Evolutionary conservation across 2,113 vertebrate species (phyloP).

Genomic region (Ursus arctos): DNA sequence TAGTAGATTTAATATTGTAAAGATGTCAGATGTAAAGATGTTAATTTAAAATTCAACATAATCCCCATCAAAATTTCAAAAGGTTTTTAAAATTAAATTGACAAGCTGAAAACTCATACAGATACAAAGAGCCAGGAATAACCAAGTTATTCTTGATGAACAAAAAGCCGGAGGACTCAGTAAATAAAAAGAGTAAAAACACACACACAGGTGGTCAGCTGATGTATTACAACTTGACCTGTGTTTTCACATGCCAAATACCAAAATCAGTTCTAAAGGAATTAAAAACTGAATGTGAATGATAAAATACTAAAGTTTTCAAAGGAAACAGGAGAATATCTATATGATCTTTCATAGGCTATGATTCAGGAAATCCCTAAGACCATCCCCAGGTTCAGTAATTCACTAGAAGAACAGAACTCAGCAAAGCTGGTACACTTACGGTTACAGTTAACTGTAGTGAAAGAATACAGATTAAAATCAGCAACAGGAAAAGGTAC

Average conservation of each 20-base stretch:
- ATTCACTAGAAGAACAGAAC: background rate
- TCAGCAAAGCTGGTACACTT: background rate
- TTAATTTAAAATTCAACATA: slow-evolving; percentile 18
- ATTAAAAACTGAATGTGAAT: background rate
- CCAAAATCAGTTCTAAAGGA: background rate
- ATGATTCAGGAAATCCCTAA: background rate
- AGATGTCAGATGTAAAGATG: background rate
- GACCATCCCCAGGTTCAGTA: background rate
- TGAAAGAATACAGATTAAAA: background rate
- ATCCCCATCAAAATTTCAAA: background rate
- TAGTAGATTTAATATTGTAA: background rate
- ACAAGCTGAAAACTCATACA: background rate
- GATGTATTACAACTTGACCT: background rate
- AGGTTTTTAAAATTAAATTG: background rate
- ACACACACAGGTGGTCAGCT: background rate
- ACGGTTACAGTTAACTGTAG: background rate
- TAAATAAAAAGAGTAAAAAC: background rate
- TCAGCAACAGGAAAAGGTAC: background rate
- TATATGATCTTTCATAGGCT: background rate
- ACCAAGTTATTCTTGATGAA: background rate
- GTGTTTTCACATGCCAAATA: background rate
- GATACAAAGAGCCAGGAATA: background rate
- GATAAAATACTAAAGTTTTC: background rate
- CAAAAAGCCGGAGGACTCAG: background rate
- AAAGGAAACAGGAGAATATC: background rate